Evolutionary conservation across 2,797 vertebrate genomes (phyloP).

Genomic region (Psittacula echo): DNA sequence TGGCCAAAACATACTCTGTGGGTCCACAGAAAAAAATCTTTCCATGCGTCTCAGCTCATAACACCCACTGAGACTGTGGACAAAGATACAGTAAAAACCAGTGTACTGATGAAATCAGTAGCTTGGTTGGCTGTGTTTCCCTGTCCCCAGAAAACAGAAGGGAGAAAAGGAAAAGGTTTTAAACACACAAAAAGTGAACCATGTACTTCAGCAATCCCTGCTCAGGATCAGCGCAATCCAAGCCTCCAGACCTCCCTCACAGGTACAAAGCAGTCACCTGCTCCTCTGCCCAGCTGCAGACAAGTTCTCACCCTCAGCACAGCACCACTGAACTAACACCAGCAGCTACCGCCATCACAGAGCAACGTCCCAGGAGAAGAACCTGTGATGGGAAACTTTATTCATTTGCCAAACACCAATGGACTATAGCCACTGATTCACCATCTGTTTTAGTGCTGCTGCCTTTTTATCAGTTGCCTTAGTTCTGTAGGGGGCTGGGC

Average conservation of each 20-base stretch:
- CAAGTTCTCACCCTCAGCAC: not conserved
- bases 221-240: not conserved
- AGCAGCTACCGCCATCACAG: not conserved
- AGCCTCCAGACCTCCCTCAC: not conserved
- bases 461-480: not conserved
- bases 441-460: not conserved
- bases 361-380: not conserved
- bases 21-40: not conserved
- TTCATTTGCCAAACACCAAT: not conserved
- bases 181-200: not conserved
- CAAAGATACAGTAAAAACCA: not conserved
- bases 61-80: rapidly evolving
- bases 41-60: not conserved
- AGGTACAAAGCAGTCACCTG: not conserved
- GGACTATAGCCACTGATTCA: not conserved
- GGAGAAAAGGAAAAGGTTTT: not conserved
- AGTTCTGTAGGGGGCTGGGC: not conserved
- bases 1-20: not conserved
- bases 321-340: not conserved
- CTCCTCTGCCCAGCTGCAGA: not conserved
- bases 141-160: not conserved
- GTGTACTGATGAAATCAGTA: not conserved
- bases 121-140: not conserved
- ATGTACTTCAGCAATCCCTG: not conserved
- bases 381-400: not conserved